Evolutionary conservation across 2,113 vertebrate genomes (phyloP).

Genomic region (Psilopsiagon aurifrons): DNA sequence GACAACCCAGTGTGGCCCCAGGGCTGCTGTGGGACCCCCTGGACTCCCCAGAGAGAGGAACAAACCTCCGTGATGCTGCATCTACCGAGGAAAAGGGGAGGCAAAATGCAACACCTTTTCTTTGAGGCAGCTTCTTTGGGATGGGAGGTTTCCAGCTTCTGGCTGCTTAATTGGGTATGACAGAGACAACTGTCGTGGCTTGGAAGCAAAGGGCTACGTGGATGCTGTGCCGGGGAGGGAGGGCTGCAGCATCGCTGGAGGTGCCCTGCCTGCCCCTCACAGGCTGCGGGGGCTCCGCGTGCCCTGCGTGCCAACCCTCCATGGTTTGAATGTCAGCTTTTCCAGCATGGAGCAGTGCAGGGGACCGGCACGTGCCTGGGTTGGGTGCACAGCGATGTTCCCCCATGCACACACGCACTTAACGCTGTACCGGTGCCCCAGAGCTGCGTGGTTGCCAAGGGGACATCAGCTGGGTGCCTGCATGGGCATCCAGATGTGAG

Average conservation of each 20-base stretch:
- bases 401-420: too few relatives aligned
- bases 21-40: neutral
- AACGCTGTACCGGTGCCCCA: accelerated
- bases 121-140: neutral
- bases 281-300: neutral
- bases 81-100: neutral
- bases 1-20: neutral
- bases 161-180: neutral
- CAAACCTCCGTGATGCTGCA: accelerated
- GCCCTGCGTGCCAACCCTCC: neutral
- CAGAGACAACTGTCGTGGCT: neutral
- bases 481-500: neutral
- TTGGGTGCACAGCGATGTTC: neutral
- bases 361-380: too few relatives aligned
- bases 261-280: neutral
- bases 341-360: neutral
- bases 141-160: neutral
- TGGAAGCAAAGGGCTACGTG: neutral
- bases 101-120: neutral
- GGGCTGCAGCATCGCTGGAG: neutral
- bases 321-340: neutral
- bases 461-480: neutral
- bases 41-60: neutral
- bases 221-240: neutral
- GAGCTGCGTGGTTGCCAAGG: accelerated